phyloP scores from a whole-genome alignment of 1,140 invertebrate species.

The Lysiphlebus fabarum region DNA sequence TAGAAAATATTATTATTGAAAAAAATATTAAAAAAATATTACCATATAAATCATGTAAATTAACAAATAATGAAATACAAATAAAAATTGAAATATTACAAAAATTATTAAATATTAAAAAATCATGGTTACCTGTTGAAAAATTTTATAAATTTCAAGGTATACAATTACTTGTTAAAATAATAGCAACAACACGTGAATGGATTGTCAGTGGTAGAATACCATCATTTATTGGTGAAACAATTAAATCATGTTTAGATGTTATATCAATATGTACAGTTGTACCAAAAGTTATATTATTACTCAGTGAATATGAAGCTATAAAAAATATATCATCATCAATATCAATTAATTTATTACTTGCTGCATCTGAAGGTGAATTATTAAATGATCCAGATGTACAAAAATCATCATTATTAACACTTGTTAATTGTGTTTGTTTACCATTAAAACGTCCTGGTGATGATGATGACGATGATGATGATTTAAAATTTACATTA shows the following conservation, averaged over 20 bases:
- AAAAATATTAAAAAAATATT: conserved; percentile 51
- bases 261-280: conserved; percentile 88
- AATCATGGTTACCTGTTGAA: conserved; percentile 83
- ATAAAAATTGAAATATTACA: conserved; percentile 80
- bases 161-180: conserved; percentile 76
- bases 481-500: conserved; percentile 62
- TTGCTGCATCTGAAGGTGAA: conserved; percentile 86
- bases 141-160: conserved; percentile 82
- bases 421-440: conserved; percentile 90
- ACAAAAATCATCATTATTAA: conserved; percentile 81
- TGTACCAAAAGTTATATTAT: conserved; percentile 79
- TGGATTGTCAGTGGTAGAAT: conserved; percentile 84
- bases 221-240: conserved; percentile 69
- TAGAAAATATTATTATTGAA: conserved; percentile 53
- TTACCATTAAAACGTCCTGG: conserved; percentile 75
- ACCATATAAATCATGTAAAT: conserved; percentile 70
- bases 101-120: conserved; percentile 70
- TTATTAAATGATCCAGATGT: conserved; percentile 86
- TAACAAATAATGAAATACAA: conserved; percentile 71
- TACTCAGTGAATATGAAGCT: conserved; percentile 75
- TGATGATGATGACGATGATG: conserved; percentile 39
- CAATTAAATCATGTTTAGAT: conserved; percentile 84
- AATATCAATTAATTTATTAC: conserved; percentile 70
- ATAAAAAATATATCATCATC: conserved; percentile 71
- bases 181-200: conserved; percentile 84